Percentiles rank a stretch among this genome's conserved stretches.
Conservation (phyloP, 2,888 invertebrate species). For the Amitus sp. region DNA sequence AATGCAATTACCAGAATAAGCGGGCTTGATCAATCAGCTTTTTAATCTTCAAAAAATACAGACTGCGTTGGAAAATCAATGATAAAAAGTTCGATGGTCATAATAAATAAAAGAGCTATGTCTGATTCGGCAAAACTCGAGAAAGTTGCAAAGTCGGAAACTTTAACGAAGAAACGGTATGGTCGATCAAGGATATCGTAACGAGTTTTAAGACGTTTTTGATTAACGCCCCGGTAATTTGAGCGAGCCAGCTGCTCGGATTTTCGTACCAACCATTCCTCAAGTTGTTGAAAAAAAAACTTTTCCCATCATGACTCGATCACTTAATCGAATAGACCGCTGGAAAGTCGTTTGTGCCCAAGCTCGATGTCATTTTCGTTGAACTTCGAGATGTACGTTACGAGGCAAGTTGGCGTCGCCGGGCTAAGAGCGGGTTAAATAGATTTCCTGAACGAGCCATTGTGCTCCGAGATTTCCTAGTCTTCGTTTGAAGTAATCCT, state of each 20-base stretch:
- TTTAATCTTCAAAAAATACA: background rate
- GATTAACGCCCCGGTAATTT: background rate
- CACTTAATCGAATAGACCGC: background rate
- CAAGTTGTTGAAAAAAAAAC: background rate
- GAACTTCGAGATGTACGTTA: conserved; percentile 14
- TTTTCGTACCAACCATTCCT: background rate
- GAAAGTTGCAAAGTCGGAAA: background rate
- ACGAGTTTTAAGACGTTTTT: conserved; percentile 1
- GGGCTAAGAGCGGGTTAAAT: conserved; percentile 35
- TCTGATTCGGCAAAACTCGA: background rate
- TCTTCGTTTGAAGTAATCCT: conserved; percentile 30
- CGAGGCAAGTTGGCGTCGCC: conserved; percentile 21
- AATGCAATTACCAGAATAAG: no score
- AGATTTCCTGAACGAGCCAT: conserved; percentile 34
- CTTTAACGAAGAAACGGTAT: conserved; percentile 1
- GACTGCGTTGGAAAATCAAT: background rate
- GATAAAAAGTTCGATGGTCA: background rate
- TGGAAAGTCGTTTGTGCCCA: background rate
- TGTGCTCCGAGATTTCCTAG: conserved; percentile 25
- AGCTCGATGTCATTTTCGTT: conserved; percentile 16
- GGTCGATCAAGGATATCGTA: background rate
- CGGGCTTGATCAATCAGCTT: background rate
- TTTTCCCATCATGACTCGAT: background rate
- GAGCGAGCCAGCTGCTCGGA: background rate
- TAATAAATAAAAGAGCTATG: background rate